Base-by-base conservation (phyloP, 2,797 vertebrate species). In the Gobionotothen gibberifrons region DNA sequence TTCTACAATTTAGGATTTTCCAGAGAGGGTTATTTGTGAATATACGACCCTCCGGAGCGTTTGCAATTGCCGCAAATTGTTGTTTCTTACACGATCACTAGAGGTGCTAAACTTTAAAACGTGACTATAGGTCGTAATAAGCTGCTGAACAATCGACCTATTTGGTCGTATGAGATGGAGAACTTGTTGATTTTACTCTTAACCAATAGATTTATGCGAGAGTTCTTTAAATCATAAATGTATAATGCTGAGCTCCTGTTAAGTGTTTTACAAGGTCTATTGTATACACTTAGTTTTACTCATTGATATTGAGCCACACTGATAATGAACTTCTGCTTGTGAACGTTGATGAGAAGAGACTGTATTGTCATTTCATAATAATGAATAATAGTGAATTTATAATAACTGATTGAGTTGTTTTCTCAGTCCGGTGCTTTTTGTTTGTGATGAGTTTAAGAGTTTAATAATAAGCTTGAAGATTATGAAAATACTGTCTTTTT, bases 201-300 rank as follows among this genome's bases (percentile, higher is more conserved):
- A 71, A 42, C 48, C 9, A 40, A 40, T n/a, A 39, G 51, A 12
- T 55, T 71, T 46, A 19, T 49, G 13, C 65, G 55, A 55, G 32
- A 39, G n/a, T 9, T 19, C 12, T 40, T 63, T 17, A 14, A 49
- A 22, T 61, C 10, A 26, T 54, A 26, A 32, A 47, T 68, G 26
- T 52, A 16, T 29, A 42, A 29, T 59, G 53, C 32, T 5, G 22
- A 51, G 69, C 22, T 49, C 5, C 60, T 65, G 49, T 61, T 65
- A 36, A 32, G 29, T 68, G 22, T 59, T 48, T 58, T 32, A 29
- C 46, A 10, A 22, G 22, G 22, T 22, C 26, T 60, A 36, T 65
- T 51, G 58, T 56, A 22, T 61, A 9, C 51, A 21, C 36, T 72
- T 26, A 51, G 26, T 36, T 72, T 15, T 57, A 44, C 22, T 63